phyloP scores from a whole-genome alignment of 2,797 vertebrate species.

The Anguilla obscura region DNA sequence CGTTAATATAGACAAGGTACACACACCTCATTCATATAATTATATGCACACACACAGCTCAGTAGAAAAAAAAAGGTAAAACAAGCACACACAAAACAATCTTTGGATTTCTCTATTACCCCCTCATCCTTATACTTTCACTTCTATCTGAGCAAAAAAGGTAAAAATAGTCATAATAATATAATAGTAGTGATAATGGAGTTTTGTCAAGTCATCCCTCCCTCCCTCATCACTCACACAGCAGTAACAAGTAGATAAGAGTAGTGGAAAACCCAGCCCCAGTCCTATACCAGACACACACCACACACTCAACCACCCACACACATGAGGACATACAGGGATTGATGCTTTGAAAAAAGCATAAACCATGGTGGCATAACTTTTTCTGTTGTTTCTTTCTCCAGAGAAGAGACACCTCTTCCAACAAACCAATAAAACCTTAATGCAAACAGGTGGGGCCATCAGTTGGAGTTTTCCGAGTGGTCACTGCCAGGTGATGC shows the following conservation, averaged over 20 bases:
- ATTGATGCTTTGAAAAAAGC: slow-evolving; percentile 52
- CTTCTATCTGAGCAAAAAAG: slow-evolving; percentile 65
- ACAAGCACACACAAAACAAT: slow-evolving; percentile 73
- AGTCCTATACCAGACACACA: slow-evolving; percentile 54
- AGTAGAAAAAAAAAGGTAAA: slow-evolving; percentile 62
- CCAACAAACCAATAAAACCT: background rate
- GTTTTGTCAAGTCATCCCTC: slow-evolving; percentile 27
- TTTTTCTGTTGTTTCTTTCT: slow-evolving; percentile 60
- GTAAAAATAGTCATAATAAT: slow-evolving; percentile 65
- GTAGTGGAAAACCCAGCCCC: slow-evolving; percentile 62
- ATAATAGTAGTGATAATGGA: slow-evolving; percentile 67
- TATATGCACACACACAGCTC: slow-evolving; percentile 56
- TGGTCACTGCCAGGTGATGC: slow-evolving; percentile 83
- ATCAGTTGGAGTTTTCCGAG: slow-evolving; percentile 89
- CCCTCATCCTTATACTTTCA: slow-evolving; percentile 66
- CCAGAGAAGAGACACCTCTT: slow-evolving; percentile 38
- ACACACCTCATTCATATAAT: slow-evolving; percentile 59
- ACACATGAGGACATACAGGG: slow-evolving; percentile 41
- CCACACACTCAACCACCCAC: slow-evolving; percentile 46
- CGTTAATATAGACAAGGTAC: slow-evolving; percentile 61
- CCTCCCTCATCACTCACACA: slow-evolving; percentile 49
- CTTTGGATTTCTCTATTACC: slow-evolving; percentile 82
- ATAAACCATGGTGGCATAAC: slow-evolving; percentile 54
- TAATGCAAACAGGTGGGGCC: slow-evolving; percentile 39
- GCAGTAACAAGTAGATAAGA: slow-evolving; percentile 68